Evolutionary conservation across 2,888 invertebrate species (phyloP).

Genomic region (Ichneumon xanthorius): DNA sequence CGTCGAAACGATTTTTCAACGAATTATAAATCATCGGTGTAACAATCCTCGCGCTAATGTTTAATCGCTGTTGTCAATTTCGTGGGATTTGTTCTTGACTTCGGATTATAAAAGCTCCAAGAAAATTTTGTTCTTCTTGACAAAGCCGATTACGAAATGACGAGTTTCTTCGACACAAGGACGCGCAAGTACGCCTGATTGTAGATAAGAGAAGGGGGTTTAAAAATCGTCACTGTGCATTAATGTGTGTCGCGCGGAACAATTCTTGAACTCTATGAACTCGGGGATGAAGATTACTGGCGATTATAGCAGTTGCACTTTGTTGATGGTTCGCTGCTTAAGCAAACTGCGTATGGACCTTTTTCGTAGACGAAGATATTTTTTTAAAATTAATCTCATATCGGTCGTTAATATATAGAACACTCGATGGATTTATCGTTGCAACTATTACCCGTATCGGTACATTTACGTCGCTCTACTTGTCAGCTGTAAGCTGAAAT

Average conservation of each 20-base stretch:
- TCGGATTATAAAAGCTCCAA: not conserved
- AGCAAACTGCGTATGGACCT: too few relatives aligned
- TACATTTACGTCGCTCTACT: not conserved
- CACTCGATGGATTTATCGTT: conserved; percentile 19
- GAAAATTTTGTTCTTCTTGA: not conserved
- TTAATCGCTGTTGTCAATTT: not conserved
- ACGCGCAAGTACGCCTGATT: not conserved
- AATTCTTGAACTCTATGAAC: not conserved
- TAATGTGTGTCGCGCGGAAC: not conserved
- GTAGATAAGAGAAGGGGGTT: not conserved
- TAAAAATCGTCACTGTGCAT: not conserved
- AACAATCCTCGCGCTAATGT: not conserved
- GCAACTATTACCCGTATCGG: conserved; percentile 5
- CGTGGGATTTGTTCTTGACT: not conserved
- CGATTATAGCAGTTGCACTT: too few relatives aligned
- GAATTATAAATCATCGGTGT: too few relatives aligned
- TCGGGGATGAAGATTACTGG: not conserved
- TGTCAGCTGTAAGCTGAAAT: conserved; percentile 5
- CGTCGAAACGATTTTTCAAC: too few relatives aligned
- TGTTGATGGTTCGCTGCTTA: too few relatives aligned
- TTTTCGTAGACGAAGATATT: too few relatives aligned
- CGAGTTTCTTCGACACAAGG: not conserved
- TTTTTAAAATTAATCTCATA: not conserved
- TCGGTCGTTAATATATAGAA: not conserved
- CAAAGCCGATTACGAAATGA: not conserved